A percentile compares a stretch with the other conserved stretches of the same genome.
These are phyloP conservation scores for Serinus canaria DNA, from an alignment of 2,113 vertebrate genomes.

Conservation along the genomic window DNA sequence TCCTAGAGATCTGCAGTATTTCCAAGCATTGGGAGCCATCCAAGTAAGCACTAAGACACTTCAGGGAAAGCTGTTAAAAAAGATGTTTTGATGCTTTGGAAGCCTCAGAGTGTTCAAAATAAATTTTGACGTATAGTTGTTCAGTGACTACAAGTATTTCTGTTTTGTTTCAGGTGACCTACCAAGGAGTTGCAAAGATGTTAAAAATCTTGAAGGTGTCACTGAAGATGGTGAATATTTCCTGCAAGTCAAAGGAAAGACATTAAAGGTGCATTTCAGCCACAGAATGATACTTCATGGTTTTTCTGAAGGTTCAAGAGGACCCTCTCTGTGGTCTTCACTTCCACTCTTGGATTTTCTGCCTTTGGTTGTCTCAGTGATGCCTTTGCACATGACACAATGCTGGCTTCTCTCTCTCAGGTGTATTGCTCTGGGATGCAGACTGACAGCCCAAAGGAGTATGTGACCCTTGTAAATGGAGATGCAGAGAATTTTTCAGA, in stretches of 20 bases:
- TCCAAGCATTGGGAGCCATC: neutral
- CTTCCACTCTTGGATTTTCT: neutral
- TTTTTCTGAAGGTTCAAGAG: neutral
- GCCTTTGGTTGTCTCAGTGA: neutral
- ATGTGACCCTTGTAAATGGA: constrained; percentile 83
- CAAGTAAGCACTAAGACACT: neutral
- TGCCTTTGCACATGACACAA: neutral
- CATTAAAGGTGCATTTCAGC: constrained; percentile 77
- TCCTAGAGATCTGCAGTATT: neutral
- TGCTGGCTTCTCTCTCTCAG: constrained; percentile 67
- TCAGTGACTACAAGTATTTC: neutral
- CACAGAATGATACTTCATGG: neutral
- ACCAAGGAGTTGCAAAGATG: constrained; percentile 83
- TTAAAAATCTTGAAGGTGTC: constrained; percentile 72
- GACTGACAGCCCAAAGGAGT: constrained; percentile 87
- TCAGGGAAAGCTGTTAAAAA: neutral
- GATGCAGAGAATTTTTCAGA: constrained; percentile 95
- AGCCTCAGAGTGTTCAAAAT: neutral
- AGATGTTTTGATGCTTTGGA: neutral
- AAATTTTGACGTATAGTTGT: neutral
- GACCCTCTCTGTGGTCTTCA: neutral
- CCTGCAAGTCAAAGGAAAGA: constrained; percentile 84
- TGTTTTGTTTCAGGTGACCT: constrained; percentile 79
- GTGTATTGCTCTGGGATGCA: constrained; percentile 93
- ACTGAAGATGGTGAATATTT: constrained; percentile 84